Conservation (phyloP, 2,888 invertebrate species). For the Phengaris arion region DNA sequence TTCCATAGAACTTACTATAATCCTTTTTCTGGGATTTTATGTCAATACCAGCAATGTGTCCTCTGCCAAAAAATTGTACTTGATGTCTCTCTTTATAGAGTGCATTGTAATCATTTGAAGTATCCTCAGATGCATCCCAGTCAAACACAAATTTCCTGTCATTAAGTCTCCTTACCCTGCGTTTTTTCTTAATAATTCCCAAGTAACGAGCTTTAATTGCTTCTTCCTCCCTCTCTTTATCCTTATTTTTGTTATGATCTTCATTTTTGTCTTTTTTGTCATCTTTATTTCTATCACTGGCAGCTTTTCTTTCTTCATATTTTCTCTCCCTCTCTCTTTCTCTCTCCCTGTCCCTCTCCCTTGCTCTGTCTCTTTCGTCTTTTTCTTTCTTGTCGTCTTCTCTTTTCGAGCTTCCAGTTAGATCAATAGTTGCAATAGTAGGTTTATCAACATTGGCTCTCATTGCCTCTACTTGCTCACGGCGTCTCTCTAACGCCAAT, state of each 20-base stretch:
- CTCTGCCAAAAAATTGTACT: conserved; percentile 98
- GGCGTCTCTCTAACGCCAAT: conserved; percentile 92
- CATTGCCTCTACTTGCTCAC: conserved; percentile 92
- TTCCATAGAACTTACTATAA: conserved; percentile 98
- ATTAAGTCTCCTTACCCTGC: conserved; percentile 94
- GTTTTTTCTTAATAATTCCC: conserved; percentile 94
- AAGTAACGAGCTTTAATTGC: conserved; percentile 97
- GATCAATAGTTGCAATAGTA: conserved; percentile 65
- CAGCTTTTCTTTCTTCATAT: conserved; percentile 76
- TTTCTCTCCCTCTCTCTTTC: conserved; percentile 68
- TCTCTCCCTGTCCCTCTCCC: conserved; percentile 76
- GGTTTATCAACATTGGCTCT: conserved; percentile 82
- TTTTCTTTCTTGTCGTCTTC: conserved; percentile 66
- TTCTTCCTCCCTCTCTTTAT: conserved; percentile 94
- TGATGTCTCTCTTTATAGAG: conserved; percentile 98
- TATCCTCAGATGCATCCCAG: conserved; percentile 99
- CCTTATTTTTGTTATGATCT: conserved; percentile 82
- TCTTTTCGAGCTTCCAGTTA: conserved; percentile 73
- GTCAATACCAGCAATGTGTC: conserved; percentile 98
- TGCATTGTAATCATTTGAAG: conserved; percentile 97
- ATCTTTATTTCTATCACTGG: conserved; percentile 67
- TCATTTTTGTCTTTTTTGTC: conserved; percentile 74
- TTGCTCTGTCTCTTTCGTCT: conserved; percentile 77
- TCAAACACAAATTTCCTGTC: conserved; percentile 99
- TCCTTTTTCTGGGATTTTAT: conserved; percentile 97